Evolutionary conservation across 2,113 vertebrate genomes (phyloP).

Genomic region (Corydoras maculifer): DNA sequence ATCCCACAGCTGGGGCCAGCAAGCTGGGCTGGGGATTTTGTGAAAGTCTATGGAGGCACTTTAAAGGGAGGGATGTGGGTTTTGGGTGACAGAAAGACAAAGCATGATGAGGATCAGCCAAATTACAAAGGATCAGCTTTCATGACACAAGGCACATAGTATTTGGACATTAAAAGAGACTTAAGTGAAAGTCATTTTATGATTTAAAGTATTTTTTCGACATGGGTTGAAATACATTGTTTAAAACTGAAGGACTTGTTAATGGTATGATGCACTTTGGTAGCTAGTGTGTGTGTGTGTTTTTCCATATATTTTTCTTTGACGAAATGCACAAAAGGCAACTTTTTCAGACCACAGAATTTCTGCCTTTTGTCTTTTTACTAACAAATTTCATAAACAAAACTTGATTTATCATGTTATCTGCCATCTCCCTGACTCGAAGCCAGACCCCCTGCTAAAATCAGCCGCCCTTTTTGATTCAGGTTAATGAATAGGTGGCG

Average conservation of each 20-base stretch:
- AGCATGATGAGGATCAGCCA: conserved; percentile 15
- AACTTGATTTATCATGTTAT: too few relatives aligned
- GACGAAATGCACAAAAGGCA: neutral
- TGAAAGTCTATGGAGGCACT: conserved; percentile 27
- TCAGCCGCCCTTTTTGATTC: too few relatives aligned
- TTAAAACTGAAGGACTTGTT: too few relatives aligned
- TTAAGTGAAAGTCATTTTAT: neutral
- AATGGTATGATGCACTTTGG: too few relatives aligned
- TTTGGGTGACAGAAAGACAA: conserved; percentile 28
- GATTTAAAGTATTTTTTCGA: too few relatives aligned
- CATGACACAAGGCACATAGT: neutral
- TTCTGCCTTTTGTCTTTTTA: neutral
- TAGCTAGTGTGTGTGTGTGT: too few relatives aligned
- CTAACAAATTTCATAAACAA: neutral
- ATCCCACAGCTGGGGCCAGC: conserved; percentile 30
- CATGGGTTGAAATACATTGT: too few relatives aligned
- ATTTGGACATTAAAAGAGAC: neutral
- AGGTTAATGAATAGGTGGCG: neutral
- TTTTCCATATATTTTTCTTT: neutral
- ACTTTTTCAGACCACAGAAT: neutral
- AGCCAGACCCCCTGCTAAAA: too few relatives aligned
- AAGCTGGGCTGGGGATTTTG: conserved; percentile 28
- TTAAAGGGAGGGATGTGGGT: conserved; percentile 28
- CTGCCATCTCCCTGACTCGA: too few relatives aligned
- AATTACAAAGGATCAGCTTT: conserved; percentile 6